A percentile compares a stretch with the other conserved stretches of the same genome.
Conservation (phyloP, 2,888 invertebrate genomes). For the Brenthis hecate region DNA sequence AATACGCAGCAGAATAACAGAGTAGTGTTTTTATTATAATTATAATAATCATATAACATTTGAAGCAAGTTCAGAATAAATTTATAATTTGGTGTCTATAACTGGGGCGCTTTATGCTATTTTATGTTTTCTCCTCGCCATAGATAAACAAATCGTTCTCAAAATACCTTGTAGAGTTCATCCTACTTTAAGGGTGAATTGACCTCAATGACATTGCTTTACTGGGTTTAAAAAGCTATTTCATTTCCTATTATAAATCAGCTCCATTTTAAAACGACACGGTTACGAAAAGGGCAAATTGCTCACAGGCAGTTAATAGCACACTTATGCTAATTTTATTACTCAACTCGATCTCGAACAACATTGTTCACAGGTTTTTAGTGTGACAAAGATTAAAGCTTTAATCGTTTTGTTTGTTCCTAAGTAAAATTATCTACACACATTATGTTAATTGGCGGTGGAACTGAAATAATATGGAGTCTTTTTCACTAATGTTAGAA, state of each 20-base stretch:
- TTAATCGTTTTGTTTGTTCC: conserved; percentile 14
- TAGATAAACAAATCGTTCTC: conserved; percentile 10
- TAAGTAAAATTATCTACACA: conserved; percentile 6
- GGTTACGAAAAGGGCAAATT: conserved; percentile 31
- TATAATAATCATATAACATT: background rate
- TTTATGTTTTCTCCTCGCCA: background rate
- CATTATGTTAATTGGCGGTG: background rate
- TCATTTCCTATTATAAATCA: conserved; percentile 26
- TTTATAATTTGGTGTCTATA: background rate
- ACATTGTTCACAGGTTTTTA: conserved; percentile 30
- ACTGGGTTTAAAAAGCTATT: conserved; percentile 31
- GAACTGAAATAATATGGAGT: background rate
- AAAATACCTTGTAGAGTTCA: conserved; percentile 1
- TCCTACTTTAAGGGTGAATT: conserved; percentile 4
- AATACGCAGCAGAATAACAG: too few relatives aligned
- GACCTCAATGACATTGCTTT: conserved; percentile 24
- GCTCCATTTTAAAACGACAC: conserved; percentile 23
- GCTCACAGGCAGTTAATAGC: conserved; percentile 36
- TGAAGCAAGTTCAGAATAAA: background rate
- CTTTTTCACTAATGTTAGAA: too few relatives aligned
- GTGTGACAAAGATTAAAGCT: conserved; percentile 5
- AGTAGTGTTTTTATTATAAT: too few relatives aligned
- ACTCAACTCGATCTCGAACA: conserved; percentile 26
- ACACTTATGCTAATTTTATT: conserved; percentile 40
- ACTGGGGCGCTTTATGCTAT: background rate